Base-by-base conservation (phyloP, 2,797 vertebrate species). In the Eremophila alpestris region DNA sequence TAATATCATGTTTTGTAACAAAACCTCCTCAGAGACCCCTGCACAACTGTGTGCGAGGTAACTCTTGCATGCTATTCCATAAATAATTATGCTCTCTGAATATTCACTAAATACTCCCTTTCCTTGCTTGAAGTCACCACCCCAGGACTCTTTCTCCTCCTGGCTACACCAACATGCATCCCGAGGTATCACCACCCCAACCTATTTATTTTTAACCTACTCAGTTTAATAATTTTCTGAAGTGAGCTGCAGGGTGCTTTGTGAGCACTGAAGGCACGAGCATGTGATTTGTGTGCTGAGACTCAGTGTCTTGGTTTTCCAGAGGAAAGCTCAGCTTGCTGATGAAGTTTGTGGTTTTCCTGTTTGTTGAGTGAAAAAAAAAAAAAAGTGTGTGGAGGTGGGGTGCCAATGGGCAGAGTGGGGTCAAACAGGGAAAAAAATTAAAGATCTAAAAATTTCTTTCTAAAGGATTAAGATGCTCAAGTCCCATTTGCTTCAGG, bases 291-390 rank as follows among this genome's bases (percentile, higher is more conserved):
- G 62, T 89, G 40, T 83, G 90, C 96, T 93, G 94, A 94, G 75
- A 76, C 87, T 65, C 79, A 41, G 65, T 29, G 0, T 59, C 90
- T 87, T 76, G 90, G 71, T 62, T 95, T 90, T 68, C 1, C 3
- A 91, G 81, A 93, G 81, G 90, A 96, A 94, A 90, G 73, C 8
- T 8, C 75, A 93, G 90, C 71, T 95, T 96, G 95, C 96, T 96
- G 96, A 96, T 93, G 78, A 92, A 95, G 92, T 86, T 90, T 96
- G 96, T 96, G 96, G 96, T 94, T 97, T 97, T 96, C 94, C 94
- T 97, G 93, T 96, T 96, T 94, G 81, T 91, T 95, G 68, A n/a
- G 87, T 78, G 54, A 56, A 41, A 41, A 40, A 45, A 20, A 13
- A 27, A 54, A 45, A 55, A 45, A 34, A 4, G 18, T 1, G 0